Evolutionary conservation across 2,888 invertebrate genomes (phyloP).

Genomic region (Carterocephalus palaemon): DNA sequence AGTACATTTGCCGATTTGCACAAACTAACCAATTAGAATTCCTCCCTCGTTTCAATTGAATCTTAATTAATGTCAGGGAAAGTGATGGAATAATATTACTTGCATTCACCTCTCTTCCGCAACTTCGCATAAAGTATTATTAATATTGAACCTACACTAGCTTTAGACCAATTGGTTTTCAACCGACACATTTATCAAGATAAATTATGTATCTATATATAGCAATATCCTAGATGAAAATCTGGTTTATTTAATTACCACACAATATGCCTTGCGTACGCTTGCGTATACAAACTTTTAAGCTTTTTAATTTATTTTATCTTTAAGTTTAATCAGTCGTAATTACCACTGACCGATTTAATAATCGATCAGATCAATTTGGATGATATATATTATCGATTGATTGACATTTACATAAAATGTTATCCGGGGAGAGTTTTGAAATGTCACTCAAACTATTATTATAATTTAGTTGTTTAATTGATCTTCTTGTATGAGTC

Average conservation of each 20-base stretch:
- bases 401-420: no score
- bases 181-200: neutral
- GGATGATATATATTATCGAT: conserved; percentile 1
- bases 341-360: no score
- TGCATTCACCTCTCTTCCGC: conserved; percentile 14
- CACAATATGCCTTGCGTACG: no score
- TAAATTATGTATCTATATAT: neutral
- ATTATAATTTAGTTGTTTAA: no score
- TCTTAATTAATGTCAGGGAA: conserved; percentile 22
- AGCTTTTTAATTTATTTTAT: no score
- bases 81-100: conserved; percentile 22
- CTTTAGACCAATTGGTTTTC: conserved; percentile 13
- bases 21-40: conserved; percentile 13
- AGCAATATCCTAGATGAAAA: no score
- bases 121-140: neutral
- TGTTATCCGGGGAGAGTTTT: no score
- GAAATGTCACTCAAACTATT: neutral
- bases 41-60: conserved; percentile 18
- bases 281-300: no score
- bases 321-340: no score
- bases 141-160: conserved; percentile 7
- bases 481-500: no score
- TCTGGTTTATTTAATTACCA: no score
- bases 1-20: conserved; percentile 13
- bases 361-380: neutral